Evolutionary conservation across 2,888 invertebrate species (phyloP).

Genomic region (Scrobipalpa costella): DNA sequence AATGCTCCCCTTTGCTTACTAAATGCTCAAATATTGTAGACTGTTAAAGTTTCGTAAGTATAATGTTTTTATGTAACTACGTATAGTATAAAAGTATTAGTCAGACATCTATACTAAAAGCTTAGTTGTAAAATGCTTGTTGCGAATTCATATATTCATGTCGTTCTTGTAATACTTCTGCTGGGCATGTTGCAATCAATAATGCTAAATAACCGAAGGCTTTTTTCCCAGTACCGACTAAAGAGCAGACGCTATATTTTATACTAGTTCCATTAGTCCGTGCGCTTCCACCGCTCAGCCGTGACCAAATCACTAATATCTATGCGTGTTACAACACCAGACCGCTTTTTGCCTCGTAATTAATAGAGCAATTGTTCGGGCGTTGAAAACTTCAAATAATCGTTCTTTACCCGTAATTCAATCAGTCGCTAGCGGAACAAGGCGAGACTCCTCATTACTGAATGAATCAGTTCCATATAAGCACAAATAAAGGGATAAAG

Average conservation of each 20-base stretch:
- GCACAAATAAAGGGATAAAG: slow-evolving; percentile 12
- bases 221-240: slow-evolving; percentile 10
- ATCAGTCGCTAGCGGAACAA: slow-evolving; percentile 30
- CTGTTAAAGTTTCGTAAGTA: too few relatives aligned
- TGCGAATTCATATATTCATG: slow-evolving; percentile 11
- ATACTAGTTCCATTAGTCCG: slow-evolving; percentile 13
- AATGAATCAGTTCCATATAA: slow-evolving; percentile 25
- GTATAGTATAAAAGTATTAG: too few relatives aligned
- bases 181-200: slow-evolving; percentile 17
- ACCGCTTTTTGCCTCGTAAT: slow-evolving; percentile 42
- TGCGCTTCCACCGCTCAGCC: slow-evolving; percentile 44
- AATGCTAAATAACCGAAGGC: not conserved
- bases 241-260: slow-evolving; percentile 1
- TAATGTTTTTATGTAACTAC: too few relatives aligned
- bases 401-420: slow-evolving; percentile 34
- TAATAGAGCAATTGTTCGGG: slow-evolving; percentile 47
- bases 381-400: slow-evolving; percentile 32
- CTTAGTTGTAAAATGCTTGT: slow-evolving; percentile 3
- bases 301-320: slow-evolving; percentile 52
- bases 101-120: not conserved
- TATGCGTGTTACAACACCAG: slow-evolving; percentile 47
- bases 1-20: too few relatives aligned
- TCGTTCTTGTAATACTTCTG: slow-evolving; percentile 11
- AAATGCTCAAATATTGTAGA: too few relatives aligned
- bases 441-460: slow-evolving; percentile 22